These are phyloP conservation scores for Anomalospiza imberbis DNA, from an alignment of 2,797 vertebrate genomes.

Conservation along the genomic window DNA sequence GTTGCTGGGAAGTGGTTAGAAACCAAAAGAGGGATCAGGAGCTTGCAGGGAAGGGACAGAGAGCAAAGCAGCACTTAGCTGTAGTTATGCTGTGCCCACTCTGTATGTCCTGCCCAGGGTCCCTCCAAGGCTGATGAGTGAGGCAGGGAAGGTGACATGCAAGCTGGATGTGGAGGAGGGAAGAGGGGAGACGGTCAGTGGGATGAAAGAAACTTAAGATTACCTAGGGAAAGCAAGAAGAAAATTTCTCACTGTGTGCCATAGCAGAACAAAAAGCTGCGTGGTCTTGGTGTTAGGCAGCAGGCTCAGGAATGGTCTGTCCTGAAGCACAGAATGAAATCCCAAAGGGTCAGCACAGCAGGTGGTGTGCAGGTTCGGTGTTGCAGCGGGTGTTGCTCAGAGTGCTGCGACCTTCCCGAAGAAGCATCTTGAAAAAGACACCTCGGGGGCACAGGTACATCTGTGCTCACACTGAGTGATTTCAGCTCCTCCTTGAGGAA, in stretches of 20 bases:
- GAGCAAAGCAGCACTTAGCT: neutral
- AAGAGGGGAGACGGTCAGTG: neutral
- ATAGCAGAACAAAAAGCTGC: neutral
- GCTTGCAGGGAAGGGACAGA: neutral
- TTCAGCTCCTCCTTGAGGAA: too few relatives aligned
- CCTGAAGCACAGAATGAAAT: neutral
- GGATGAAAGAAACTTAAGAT: neutral
- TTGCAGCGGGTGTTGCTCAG: too few relatives aligned
- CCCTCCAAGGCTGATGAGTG: neutral
- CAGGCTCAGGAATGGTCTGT: neutral
- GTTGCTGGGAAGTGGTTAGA: neutral
- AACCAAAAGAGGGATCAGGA: neutral
- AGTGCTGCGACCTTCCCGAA: neutral
- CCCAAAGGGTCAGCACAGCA: neutral
- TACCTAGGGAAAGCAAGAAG: neutral
- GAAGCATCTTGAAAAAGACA: neutral
- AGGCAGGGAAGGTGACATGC: neutral
- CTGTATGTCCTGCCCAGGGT: neutral
- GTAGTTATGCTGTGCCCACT: accelerated
- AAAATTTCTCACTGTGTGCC: neutral
- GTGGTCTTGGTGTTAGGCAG: neutral
- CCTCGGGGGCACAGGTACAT: neutral
- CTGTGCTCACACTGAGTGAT: accelerated
- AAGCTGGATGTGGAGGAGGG: neutral
- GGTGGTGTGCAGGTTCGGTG: neutral